Conservation (phyloP, 2,113 vertebrate genomes). For the Sceloporus tristichus region DNA sequence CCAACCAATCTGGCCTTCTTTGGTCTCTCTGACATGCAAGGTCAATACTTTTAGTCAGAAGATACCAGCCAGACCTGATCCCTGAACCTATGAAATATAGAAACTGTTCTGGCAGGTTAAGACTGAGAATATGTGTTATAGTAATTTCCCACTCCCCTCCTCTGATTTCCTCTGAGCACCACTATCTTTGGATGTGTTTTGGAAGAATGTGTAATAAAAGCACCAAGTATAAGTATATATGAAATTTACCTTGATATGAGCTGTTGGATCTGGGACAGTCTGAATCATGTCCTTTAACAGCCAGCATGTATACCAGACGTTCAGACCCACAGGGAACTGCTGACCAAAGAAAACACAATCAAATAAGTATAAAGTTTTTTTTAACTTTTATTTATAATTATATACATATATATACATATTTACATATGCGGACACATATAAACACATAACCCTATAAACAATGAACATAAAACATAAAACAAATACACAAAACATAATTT, state of each 20-base stretch:
- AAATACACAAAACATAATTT: no score
- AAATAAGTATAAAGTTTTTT: not conserved
- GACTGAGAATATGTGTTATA: not conserved
- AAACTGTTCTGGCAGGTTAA: not conserved
- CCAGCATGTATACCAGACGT: constrained; percentile 62
- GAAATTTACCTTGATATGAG: constrained; percentile 82
- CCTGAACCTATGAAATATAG: not conserved
- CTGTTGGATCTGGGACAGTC: constrained; percentile 85
- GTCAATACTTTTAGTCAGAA: not conserved
- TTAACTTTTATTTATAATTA: no score
- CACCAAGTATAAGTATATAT: constrained; percentile 42
- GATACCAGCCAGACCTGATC: not conserved
- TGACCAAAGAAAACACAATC: constrained; percentile 55
- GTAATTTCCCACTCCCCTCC: not conserved
- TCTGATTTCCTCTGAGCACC: not conserved
- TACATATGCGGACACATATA: no score
- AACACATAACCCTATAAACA: no score
- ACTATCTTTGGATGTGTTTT: not conserved
- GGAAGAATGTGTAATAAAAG: not conserved
- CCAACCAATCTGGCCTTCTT: not conserved
- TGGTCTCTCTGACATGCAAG: not conserved
- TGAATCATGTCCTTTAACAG: constrained; percentile 85
- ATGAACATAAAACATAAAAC: no score
- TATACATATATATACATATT: no score
- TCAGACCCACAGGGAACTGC: constrained; percentile 70